Percentiles rank a stretch among this genome's conserved stretches.
These are phyloP conservation scores for Canis aureus DNA, from an alignment of 2,113 vertebrate species.

Conservation along the genomic window DNA sequence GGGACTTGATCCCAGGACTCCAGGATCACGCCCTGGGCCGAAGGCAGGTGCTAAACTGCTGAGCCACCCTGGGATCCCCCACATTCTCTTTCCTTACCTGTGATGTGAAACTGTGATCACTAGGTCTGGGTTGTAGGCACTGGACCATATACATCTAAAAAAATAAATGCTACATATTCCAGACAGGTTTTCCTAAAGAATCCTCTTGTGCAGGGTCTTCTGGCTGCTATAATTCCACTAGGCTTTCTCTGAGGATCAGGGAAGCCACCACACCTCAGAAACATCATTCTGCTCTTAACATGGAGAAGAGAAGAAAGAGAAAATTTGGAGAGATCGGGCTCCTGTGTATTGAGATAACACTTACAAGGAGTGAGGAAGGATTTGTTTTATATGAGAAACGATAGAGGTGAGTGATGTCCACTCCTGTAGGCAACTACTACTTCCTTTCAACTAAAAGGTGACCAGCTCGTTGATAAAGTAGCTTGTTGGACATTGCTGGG, in stretches of 20 bases:
- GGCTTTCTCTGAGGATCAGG: not conserved
- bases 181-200: not conserved
- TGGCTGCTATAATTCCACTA: not conserved
- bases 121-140: not conserved
- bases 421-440: too few species aligned
- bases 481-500: not conserved
- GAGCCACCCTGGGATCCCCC: too few species aligned
- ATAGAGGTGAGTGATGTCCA: not conserved
- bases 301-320: not conserved
- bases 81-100: not conserved
- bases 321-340: not conserved
- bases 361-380: not conserved
- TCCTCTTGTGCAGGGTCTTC: accelerated
- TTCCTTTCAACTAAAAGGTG: not conserved
- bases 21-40: too few species aligned
- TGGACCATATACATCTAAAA: not conserved
- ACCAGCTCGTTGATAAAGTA: not conserved
- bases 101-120: not conserved
- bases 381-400: not conserved
- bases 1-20: too few species aligned
- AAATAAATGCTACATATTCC: not conserved
- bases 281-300: too few species aligned
- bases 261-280: not conserved
- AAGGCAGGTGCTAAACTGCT: too few species aligned
- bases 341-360: not conserved